These are phyloP conservation scores for Metaphire vulgaris DNA, from an alignment of 1,140 invertebrate genomes.

Conservation along the genomic window DNA sequence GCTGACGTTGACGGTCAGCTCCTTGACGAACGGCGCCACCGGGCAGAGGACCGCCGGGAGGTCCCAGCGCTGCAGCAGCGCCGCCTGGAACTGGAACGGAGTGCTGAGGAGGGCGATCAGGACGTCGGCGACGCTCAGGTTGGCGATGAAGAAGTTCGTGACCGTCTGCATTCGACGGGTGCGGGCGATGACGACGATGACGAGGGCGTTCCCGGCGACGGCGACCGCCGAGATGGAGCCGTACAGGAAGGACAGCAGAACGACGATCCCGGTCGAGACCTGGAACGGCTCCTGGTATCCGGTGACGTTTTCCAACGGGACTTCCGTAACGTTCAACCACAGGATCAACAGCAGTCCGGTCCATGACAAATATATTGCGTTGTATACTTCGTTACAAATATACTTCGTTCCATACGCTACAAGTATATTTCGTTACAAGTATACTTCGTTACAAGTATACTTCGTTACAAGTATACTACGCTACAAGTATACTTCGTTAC, in stretches of 20 bases:
- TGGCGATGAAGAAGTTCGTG: conserved; percentile 69
- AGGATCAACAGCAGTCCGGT: no score
- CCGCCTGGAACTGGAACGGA: conserved; percentile 75
- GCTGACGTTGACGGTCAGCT: conserved; percentile 69
- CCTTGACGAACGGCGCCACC: conserved; percentile 69
- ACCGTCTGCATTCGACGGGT: conserved; percentile 64
- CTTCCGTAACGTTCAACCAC: not conserved
- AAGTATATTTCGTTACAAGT: no score
- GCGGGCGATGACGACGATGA: conserved; percentile 69
- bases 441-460: no score
- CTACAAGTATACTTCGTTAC: no score
- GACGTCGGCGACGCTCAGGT: conserved; percentile 45
- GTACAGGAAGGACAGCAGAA: conserved; percentile 69
- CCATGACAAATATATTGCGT: no score
- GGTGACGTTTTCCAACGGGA: not conserved
- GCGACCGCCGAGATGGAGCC: conserved; percentile 72
- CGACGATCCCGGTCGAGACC: not conserved
- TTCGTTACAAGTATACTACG: no score
- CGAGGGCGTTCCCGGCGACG: conserved; percentile 70
- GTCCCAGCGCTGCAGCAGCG: conserved; percentile 70
- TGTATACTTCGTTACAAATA: no score
- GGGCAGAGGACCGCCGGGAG: conserved; percentile 75
- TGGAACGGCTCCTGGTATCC: not conserved
- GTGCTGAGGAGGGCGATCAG: conserved; percentile 43
- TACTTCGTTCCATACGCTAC: no score